Conservation (phyloP, 2,113 vertebrate genomes). For the Centropus unirufus region DNA sequence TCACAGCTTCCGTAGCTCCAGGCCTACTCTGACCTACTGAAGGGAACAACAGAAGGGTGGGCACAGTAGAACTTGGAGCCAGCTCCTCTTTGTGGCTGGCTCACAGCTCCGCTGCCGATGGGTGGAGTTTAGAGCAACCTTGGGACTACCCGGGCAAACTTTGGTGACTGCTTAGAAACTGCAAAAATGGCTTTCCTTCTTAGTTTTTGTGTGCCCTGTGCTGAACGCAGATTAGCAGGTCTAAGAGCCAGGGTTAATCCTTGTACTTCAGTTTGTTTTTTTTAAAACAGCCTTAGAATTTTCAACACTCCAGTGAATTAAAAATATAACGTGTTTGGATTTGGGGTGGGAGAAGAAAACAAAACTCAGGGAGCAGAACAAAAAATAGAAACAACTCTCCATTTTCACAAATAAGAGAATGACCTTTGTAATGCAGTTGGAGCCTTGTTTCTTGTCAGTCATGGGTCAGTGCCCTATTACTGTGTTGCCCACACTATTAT, state of each 20-base stretch:
- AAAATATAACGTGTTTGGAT: conserved; percentile 9
- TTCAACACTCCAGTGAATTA: background rate
- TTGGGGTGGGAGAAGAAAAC: background rate
- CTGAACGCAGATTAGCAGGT: background rate
- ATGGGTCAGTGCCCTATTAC: conserved; percentile 54
- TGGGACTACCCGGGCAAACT: background rate
- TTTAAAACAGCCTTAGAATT: background rate
- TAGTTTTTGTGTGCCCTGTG: background rate
- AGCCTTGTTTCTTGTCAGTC: conserved; percentile 73
- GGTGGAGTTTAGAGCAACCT: background rate
- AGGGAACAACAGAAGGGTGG: background rate
- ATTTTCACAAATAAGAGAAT: conserved; percentile 47
- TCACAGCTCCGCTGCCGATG: background rate
- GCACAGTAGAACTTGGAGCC: background rate
- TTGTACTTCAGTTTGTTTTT: background rate
- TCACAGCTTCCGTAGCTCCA: background rate
- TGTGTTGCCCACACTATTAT: conserved; percentile 38
- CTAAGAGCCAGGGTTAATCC: background rate
- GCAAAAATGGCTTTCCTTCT: background rate
- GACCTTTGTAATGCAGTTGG: conserved; percentile 58
- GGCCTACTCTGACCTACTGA: background rate
- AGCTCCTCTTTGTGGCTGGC: background rate
- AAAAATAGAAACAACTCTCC: background rate
- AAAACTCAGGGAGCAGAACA: background rate
- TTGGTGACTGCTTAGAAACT: background rate